Base-by-base conservation (phyloP, 2,797 vertebrate genomes). In the Acrossocheilus fasciatus region DNA sequence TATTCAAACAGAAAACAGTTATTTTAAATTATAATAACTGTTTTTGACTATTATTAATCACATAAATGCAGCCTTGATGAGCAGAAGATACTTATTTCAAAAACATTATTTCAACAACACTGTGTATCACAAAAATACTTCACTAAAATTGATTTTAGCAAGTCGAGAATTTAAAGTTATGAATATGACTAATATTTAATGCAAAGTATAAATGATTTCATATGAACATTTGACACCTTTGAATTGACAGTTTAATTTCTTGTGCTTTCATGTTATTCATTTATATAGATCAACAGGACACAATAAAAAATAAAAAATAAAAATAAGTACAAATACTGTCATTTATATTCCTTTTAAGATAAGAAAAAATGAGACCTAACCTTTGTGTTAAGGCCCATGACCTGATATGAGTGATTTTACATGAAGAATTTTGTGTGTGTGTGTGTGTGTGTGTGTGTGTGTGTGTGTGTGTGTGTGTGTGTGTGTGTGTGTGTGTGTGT, bases 271-370 rank as follows among this genome's bases (percentile, higher is more conserved):
- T 6, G 11, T 15, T 26, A 15, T 15, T 59, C 4, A 66, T 34
- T 15, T 64, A 66, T 66, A 15, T 6, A 30, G 59, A 30, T 83
- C 12, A 78, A 77, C 7, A 43, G 62, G n/a, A n/a, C 1, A 14
- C 11, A 18, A 26, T 47, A 52, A 59, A 62, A 66, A 18, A 20
- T 36, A 18, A 4, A n/a, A 59, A 26, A 20, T 36, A 18, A 4
- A n/a, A 59, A 26, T 18, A 54, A 23, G 23, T 79, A 54, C 7
- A 36, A 82, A 50, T 81, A 12, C 18, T 69, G 15, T 64, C 0
- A 43, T 62, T 79, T 79, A 79, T 62, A 43, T 79, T 23, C 45
- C 18, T 50, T 47, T 81, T 50, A 50, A 26, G 26, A 68, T 14
- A 36, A 23, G 4, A 50, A 36, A 30, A 81, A 68, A 81, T 39